phyloP scores from a whole-genome alignment of 2,113 vertebrate species.

The Gobio gobio region DNA sequence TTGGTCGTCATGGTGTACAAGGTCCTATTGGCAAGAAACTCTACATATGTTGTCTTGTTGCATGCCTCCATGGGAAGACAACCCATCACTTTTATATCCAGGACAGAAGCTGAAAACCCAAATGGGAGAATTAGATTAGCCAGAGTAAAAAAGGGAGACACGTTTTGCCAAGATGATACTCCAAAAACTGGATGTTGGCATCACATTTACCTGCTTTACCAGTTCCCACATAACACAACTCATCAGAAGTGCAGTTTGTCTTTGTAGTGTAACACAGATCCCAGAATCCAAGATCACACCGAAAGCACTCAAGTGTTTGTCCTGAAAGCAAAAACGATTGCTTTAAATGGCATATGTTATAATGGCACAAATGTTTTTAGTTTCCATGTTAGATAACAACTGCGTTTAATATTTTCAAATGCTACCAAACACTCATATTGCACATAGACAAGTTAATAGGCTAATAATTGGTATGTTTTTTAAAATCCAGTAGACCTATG shows the following conservation, averaged over 20 bases:
- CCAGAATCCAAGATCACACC: slow-evolving; percentile 54
- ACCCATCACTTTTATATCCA: slow-evolving; percentile 50
- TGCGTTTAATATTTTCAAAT: neutral
- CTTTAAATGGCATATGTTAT: neutral
- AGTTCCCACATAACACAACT: slow-evolving; percentile 48
- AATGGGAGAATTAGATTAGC: too few relatives aligned
- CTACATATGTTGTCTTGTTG: slow-evolving; percentile 43
- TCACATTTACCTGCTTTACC: slow-evolving; percentile 46
- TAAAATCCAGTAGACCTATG: neutral
- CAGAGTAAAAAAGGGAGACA: neutral
- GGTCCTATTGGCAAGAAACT: slow-evolving; percentile 49
- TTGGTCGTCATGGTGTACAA: slow-evolving; percentile 29
- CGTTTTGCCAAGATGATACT: accelerated
- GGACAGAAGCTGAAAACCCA: slow-evolving; percentile 26
- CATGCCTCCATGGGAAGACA: slow-evolving; percentile 43
- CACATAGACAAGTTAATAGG: neutral
- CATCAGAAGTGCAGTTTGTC: slow-evolving; percentile 44
- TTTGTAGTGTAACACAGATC: slow-evolving; percentile 46
- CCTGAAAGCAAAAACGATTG: neutral
- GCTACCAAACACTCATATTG: neutral
- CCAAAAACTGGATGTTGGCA: neutral
- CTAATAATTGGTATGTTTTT: neutral
- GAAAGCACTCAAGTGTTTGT: slow-evolving; percentile 47
- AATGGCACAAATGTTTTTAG: neutral
- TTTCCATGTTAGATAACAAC: neutral